Conservation (phyloP, 2,113 vertebrate genomes). For the Bubo bubo region DNA sequence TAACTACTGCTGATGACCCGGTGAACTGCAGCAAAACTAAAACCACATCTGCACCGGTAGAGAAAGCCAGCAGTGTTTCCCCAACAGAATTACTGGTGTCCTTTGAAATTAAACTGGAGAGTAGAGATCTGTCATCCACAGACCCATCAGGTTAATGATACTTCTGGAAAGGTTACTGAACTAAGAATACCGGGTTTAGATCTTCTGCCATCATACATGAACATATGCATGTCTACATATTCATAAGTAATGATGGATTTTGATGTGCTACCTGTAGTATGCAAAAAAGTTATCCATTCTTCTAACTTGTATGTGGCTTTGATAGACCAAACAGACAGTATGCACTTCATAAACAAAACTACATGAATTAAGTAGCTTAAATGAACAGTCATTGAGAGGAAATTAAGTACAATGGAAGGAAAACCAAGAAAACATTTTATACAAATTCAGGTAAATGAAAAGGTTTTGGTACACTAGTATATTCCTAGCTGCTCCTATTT, state of each 20-base stretch:
- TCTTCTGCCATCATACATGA: neutral
- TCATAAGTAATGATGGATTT: neutral
- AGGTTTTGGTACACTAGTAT: neutral
- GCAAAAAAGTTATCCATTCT: neutral
- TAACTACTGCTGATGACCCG: neutral
- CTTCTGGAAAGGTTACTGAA: neutral
- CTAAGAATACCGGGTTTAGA: neutral
- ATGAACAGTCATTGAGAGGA: neutral
- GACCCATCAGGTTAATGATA: neutral
- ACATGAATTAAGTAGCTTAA: neutral
- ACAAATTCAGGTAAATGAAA: neutral
- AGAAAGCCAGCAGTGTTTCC: neutral
- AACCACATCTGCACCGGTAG: neutral
- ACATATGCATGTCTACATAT: neutral
- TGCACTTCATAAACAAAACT: neutral
- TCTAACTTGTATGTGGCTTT: neutral
- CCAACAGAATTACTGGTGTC: neutral
- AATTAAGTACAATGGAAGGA: neutral
- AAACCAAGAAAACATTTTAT: neutral
- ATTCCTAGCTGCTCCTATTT: neutral
- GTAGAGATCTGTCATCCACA: neutral
- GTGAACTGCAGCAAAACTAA: neutral
- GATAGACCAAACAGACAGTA: neutral
- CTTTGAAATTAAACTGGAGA: neutral
- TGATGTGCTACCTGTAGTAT: neutral